Base-by-base conservation (phyloP, 2,797 vertebrate genomes). In the Paramormyrops hopkinsi region DNA sequence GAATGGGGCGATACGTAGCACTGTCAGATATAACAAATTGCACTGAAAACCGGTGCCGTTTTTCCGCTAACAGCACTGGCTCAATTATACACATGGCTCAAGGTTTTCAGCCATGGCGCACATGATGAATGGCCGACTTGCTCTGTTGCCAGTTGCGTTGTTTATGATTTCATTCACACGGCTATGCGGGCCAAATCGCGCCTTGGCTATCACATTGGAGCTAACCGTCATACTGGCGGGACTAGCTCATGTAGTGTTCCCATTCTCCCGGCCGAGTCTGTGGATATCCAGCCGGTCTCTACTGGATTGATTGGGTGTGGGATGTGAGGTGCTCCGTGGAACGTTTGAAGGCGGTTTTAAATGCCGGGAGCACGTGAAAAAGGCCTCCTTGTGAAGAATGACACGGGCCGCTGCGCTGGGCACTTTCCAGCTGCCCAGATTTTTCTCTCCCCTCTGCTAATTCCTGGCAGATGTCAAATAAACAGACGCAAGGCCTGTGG, bases 11-110 rank as follows among this genome's bases (percentile, higher is more conserved):
- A 92, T 92, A 92, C 89, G 93, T 93, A 91, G 89, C 48, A 91
- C 91, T 96, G 95, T 95, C 95, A 96, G 88, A 90, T 91, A 93
- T 96, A 96, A 96, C 94, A 95, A 95, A 96, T 96, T 94, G 94
- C 93, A 93, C 93, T 92, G 91, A 94, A 94, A 91, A 93, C 92
- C 93, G 92, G 93, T 94, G 95, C 95, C 95, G 50, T 95, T 94
- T 96, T 94, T 95, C 94, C 94, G 93, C 94, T 95, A 95, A 95
- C 86, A 92, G 94, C 93, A 93, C 92, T 94, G 93, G 94, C 94
- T 95, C 92, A 93, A 95, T 96, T 94, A 95, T 95, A 95, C 93
- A 95, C 95, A 94, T 92, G 93, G 93, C 92, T 87, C 92, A 92
- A 94, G 94, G 91, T 94, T 94, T 62, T 91, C 93, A 92, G 94